Base-by-base conservation (phyloP, 30 jellyfish, hydroid and myxozoan genomes). In the Cassiopea xamachana region DNA sequence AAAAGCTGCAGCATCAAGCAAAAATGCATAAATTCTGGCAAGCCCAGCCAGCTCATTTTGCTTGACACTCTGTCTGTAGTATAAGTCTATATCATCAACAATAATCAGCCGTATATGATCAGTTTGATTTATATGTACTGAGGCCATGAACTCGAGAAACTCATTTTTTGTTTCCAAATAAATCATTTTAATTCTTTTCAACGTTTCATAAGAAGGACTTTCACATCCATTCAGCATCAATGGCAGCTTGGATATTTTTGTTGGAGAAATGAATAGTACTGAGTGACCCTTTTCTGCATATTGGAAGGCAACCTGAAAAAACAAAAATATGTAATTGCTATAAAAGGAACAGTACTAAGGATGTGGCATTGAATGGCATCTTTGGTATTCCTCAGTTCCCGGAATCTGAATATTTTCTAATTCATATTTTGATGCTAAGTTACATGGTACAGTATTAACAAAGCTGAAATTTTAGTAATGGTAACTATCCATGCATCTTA, bases 141-240 rank as follows among this genome's bases (percentile, higher is more conserved):
- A 87, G 15, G 94, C 94, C 94, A 87, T 77, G 59, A 87, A 87
- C 77, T 75, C 94, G 27, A 87, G 49, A 67, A 60, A 69, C 27
- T 77, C 83, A 46, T 87, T 87, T 67, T 87, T 87, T 43, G 62
- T 74, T 0, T 60, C 77, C 58, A 87, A 46, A 58, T 87, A 87
- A 2, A 75, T 58, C 39, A 87, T 76, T 16, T 87, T 64, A n/a
- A 87, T 87, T 77, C 75, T 87, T 69, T 80, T 87, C 69, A 87
- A 69, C 2, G 74, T 46, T 16, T 48, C 84, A 46, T 13, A 61
- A 18, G 60, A 45, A 9, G 94, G 94, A 16, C 62, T 59, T 17
- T 87, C 77, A 10, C 89, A 46, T 4, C 72, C 77, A 14, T 48
- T 46, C 13, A 76, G 64, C 82, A 87, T 46, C 62, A 67, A 1